Evolutionary conservation across 2,797 vertebrate genomes (phyloP).

Genomic region (Apogon talboti): DNA sequence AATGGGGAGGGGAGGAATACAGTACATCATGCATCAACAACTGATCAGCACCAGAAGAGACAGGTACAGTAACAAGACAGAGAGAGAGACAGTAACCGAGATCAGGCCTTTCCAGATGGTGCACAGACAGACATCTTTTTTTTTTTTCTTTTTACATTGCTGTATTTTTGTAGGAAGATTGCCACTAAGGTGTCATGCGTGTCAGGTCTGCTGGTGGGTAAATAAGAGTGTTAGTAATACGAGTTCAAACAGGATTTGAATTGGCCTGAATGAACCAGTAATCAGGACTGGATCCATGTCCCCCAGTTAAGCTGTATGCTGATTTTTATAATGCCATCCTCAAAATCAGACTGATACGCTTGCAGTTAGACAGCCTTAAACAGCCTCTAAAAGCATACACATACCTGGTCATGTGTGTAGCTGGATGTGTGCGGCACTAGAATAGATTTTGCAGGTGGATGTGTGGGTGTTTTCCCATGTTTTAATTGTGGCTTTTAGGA

Average conservation of each 20-base stretch:
- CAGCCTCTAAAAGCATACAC: slow-evolving; percentile 29
- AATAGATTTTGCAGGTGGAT: slow-evolving; percentile 10
- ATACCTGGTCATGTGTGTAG: slow-evolving; percentile 23
- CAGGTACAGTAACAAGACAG: slow-evolving; percentile 58
- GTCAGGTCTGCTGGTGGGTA: slow-evolving; percentile 23
- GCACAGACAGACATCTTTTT: slow-evolving; percentile 5
- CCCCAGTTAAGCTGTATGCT: slow-evolving; percentile 6
- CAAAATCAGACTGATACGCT: slow-evolving; percentile 23
- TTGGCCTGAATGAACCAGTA: slow-evolving; percentile 21
- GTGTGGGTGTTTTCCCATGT: slow-evolving; percentile 55
- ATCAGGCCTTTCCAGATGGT: slow-evolving; percentile 54
- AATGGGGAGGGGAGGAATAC: slow-evolving; percentile 57
- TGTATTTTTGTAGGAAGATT: slow-evolving; percentile 24
- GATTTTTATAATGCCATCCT: neutral
- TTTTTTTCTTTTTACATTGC: slow-evolving; percentile 1
- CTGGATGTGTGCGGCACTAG: slow-evolving; percentile 5
- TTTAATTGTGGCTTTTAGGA: slow-evolving; percentile 48
- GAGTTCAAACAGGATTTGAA: slow-evolving; percentile 8
- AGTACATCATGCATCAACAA: slow-evolving; percentile 82
- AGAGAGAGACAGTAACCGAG: slow-evolving; percentile 49
- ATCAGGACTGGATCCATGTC: slow-evolving; percentile 20
- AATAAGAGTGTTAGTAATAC: neutral
- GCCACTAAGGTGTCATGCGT: slow-evolving; percentile 26
- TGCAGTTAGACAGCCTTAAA: slow-evolving; percentile 10
- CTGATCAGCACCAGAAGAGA: slow-evolving; percentile 65